Evolutionary conservation across 2,113 vertebrate genomes (phyloP).

Genomic region (Dromaius novaehollandiae): DNA sequence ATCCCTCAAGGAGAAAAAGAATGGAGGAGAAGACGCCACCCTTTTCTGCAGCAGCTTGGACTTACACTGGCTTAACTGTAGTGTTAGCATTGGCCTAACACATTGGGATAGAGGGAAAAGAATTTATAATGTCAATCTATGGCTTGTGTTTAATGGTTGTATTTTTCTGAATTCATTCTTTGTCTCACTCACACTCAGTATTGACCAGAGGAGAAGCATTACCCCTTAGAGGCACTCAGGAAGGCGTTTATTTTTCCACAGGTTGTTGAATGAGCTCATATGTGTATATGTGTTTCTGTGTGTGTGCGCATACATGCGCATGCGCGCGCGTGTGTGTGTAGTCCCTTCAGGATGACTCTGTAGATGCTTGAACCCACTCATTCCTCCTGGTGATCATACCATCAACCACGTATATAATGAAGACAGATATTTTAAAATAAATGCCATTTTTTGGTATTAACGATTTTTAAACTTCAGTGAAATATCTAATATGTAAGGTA

Average conservation of each 20-base stretch:
- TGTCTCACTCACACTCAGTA: background rate
- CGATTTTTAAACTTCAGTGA: background rate
- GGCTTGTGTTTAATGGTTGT: background rate
- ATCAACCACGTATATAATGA: slow-evolving; percentile 29
- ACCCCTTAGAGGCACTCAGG: background rate
- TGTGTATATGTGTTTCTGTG: no score
- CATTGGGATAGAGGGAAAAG: background rate
- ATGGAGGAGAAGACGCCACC: background rate
- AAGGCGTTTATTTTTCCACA: background rate
- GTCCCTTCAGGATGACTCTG: background rate
- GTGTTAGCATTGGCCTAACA: background rate
- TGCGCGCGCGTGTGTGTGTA: no score
- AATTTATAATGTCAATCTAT: background rate
- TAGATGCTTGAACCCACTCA: background rate
- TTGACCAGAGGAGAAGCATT: background rate
- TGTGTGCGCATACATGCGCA: background rate
- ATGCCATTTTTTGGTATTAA: background rate
- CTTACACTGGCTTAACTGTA: background rate
- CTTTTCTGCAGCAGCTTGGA: background rate
- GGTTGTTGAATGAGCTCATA: background rate
- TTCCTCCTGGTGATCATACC: background rate
- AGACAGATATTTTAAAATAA: slow-evolving; percentile 50
- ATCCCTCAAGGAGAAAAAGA: background rate
- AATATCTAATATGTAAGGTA: background rate
- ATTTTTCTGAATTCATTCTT: background rate